Percentiles rank a stretch among this genome's conserved stretches.
phyloP scores from a whole-genome alignment of 2,888 invertebrate species.

The Papilio protenor region DNA sequence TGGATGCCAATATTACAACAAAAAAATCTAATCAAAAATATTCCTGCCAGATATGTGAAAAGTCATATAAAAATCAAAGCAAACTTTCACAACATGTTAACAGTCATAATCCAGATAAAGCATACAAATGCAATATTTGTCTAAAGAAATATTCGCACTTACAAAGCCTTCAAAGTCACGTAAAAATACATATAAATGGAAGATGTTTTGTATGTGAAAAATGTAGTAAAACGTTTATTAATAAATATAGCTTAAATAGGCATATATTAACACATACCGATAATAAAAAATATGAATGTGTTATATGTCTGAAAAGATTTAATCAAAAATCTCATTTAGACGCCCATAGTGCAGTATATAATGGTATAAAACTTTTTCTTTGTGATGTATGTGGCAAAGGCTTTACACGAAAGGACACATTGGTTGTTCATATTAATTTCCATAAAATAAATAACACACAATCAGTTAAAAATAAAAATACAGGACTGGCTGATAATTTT shows the following conservation, averaged over 20 bases:
- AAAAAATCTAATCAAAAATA: background rate
- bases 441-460: slow-evolving; percentile 2
- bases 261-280: slow-evolving; percentile 42
- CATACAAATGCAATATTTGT: slow-evolving; percentile 39
- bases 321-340: slow-evolving; percentile 43
- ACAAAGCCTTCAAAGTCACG: slow-evolving; percentile 41
- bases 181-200: slow-evolving; percentile 27
- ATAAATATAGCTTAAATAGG: slow-evolving; percentile 42
- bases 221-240: slow-evolving; percentile 43
- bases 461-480: slow-evolving; percentile 1
- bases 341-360: slow-evolving; percentile 40
- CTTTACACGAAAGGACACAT: slow-evolving; percentile 43
- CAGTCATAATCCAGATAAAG: slow-evolving; percentile 36
- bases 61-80: slow-evolving; percentile 30
- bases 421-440: slow-evolving; percentile 40
- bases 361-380: slow-evolving; percentile 34
- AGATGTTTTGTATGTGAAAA: slow-evolving; percentile 36
- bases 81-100: slow-evolving; percentile 38
- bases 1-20: background rate
- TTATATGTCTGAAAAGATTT: slow-evolving; percentile 42
- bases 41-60: slow-evolving; percentile 25
- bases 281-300: slow-evolving; percentile 36
- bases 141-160: slow-evolving; percentile 40
- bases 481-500: background rate
- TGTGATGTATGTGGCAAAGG: slow-evolving; percentile 45